Conservation (phyloP, 2,797 vertebrate genomes). For the Streptopelia turtur region DNA sequence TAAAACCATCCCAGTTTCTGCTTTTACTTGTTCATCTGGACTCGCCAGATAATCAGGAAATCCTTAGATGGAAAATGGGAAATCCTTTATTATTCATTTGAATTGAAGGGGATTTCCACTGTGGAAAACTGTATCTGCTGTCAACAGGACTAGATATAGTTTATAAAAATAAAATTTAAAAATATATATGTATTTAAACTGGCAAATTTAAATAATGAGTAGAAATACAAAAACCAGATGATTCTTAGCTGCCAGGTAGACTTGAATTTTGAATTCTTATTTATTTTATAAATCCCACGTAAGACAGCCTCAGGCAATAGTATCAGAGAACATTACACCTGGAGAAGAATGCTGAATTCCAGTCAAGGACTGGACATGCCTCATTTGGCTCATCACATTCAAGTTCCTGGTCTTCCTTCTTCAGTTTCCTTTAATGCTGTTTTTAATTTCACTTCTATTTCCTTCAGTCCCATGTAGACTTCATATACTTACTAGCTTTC, state of each 20-base stretch:
- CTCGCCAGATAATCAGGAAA: conserved; percentile 38
- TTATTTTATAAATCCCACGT: background rate
- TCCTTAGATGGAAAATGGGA: conserved; percentile 6
- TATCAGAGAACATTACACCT: background rate
- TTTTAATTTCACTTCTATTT: background rate
- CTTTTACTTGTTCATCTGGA: conserved; percentile 7
- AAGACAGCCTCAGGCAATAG: background rate
- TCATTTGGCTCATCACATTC: background rate
- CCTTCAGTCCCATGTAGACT: background rate
- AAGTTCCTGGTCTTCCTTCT: background rate
- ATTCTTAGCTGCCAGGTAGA: background rate
- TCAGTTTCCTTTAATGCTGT: background rate
- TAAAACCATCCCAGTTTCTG: background rate
- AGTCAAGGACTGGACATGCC: background rate
- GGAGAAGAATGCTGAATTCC: conserved; percentile 9
- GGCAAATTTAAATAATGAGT: background rate
- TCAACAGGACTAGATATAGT: background rate
- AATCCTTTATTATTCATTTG: conserved; percentile 21
- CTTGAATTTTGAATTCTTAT: background rate
- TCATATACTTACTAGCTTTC: background rate
- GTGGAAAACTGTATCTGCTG: background rate
- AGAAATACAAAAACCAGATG: background rate
- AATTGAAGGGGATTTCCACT: conserved; percentile 12
- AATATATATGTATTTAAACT: fast-evolving
- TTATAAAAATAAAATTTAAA: background rate